Percentiles rank a stretch among this genome's conserved stretches.
Evolutionary conservation across 2,113 vertebrate genomes (phyloP).

Genomic region (Muscicapa adusta): DNA sequence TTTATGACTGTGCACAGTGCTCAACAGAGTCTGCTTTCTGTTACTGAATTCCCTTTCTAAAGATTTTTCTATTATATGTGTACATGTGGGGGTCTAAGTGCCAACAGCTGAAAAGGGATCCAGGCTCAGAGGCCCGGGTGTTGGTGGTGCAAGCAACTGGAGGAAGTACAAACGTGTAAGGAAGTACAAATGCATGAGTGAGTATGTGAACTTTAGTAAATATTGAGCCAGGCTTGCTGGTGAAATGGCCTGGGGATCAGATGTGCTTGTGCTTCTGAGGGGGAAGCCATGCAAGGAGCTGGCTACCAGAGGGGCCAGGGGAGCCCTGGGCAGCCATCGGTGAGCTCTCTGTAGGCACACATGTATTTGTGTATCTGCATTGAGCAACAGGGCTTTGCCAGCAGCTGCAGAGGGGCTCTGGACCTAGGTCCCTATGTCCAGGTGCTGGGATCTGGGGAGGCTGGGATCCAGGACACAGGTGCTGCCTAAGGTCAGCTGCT

Average conservation of each 20-base stretch:
- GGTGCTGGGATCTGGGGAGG: not conserved
- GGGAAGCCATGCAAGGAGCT: not conserved
- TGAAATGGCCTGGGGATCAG: not conserved
- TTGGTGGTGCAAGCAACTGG: not conserved
- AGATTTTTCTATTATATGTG: not conserved
- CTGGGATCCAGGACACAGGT: not conserved
- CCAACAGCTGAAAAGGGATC: not conserved
- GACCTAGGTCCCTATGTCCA: not conserved
- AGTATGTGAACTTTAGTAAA: not conserved
- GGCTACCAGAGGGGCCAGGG: not conserved
- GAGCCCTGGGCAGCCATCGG: accelerated
- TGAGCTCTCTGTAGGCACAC: not conserved
- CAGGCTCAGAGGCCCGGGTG: not conserved
- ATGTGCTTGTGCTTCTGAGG: not conserved
- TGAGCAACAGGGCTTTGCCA: not conserved
- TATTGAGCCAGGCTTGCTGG: not conserved
- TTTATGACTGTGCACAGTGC: accelerated
- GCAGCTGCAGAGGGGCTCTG: not conserved
- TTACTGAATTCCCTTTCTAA: not conserved
- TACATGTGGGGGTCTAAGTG: accelerated
- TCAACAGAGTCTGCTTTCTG: not conserved
- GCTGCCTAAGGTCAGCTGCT: not conserved
- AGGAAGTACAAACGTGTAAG: not conserved
- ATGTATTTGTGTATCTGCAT: accelerated
- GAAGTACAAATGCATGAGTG: not conserved